Percentiles rank a stretch among this genome's conserved stretches.
phyloP scores from a whole-genome alignment of 37 sponge, comb jelly and placozoan genomes.

The Haliclona indistincta region DNA sequence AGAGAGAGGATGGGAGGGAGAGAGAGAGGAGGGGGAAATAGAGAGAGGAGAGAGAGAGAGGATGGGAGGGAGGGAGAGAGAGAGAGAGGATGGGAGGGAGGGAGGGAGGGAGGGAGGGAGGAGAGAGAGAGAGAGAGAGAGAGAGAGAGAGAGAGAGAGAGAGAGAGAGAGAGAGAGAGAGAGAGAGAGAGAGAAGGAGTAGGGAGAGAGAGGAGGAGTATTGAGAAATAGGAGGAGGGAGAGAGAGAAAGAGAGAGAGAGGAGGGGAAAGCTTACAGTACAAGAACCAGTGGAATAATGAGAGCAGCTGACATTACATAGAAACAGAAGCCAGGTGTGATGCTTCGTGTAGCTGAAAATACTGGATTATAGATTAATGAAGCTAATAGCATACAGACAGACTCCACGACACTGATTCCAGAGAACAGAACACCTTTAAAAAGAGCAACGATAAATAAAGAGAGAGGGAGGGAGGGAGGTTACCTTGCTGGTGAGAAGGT shows the following conservation, averaged over 20 bases:
- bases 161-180: not conserved
- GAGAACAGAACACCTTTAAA: conserved; percentile 74
- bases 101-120: not conserved
- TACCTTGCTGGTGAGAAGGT: conserved; percentile 66
- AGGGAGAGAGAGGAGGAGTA: too few species aligned
- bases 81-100: too few species aligned
- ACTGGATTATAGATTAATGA: conserved; percentile 76
- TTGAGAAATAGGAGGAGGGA: too few species aligned
- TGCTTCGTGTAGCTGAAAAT: conserved; percentile 47
- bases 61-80: too few species aligned
- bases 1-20: too few species aligned
- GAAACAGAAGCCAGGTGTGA: conserved; percentile 74
- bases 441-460: not conserved
- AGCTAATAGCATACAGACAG: conserved; percentile 54
- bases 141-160: not conserved
- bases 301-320: conserved; percentile 68
- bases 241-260: not conserved
- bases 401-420: conserved; percentile 52
- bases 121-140: not conserved
- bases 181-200: not conserved
- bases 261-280: conserved; percentile 20
- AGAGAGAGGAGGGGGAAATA: too few species aligned
- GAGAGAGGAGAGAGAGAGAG: too few species aligned
- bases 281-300: conserved; percentile 40
- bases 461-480: not conserved